Evolutionary conservation across 2,797 vertebrate species (phyloP), one percentile per base, ranked within the genome.

Genomic region (Brachymystax lenok): DNA sequence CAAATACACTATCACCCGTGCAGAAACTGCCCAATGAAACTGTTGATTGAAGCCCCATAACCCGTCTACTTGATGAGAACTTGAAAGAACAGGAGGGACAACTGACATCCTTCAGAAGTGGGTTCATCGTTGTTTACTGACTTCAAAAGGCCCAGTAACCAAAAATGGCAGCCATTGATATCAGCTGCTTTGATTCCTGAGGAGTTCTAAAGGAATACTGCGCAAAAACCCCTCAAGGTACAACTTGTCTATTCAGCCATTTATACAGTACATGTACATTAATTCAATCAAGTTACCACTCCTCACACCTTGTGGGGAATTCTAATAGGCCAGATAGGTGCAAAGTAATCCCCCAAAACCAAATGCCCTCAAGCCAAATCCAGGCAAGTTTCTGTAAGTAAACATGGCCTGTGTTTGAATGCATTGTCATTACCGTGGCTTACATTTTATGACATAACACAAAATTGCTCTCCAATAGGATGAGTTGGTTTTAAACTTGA

Each of bases 61-160:
- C 87, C 77, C 86, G 89, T 89, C 0, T 84, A 83, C 90, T 92
- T 90, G 86, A 92, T 90, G 88, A 89, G 87, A 91, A 93, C 93
- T 92, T 92, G 88, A 93, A 94, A 93, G 91, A 89, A 88, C 86
- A 91, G 82, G 86, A 85, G 84, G 80, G 83, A 77, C 80, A 82
- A 85, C 82, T 75, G 84, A 88, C 84, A 84, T 83, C 85, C 87
- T 83, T 91, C 90, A 89, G 89, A 93, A 92, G 92, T 90, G 82
- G 82, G 83, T 91, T 90, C 86, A 79, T 85, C 91, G 88, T 88
- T 77, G 79, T 81, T 86, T 59, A 82, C 90, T 91, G 91, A 92
- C 93, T 93, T 95, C 93, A 95, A 94, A 93, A 91, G 75, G 80
- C 77, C 79, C 79, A 51, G 90, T 90, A 89, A 92, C 78, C 87